phyloP scores from a whole-genome alignment of 2,113 vertebrate genomes.

The Speoplatyrhinus poulsoni region DNA sequence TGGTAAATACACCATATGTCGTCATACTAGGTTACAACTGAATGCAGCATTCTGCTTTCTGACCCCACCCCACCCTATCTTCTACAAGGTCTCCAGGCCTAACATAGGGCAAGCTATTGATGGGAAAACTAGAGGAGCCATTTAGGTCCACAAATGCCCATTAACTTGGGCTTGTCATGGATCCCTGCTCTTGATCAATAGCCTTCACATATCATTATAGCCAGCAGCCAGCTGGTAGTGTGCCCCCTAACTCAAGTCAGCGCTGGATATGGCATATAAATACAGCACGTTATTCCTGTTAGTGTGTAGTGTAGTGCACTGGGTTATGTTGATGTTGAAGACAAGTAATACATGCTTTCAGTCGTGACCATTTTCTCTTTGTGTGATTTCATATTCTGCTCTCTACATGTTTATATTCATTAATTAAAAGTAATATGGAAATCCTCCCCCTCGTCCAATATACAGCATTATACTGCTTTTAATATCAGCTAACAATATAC shows the following conservation, averaged over 20 bases:
- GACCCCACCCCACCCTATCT: conserved; percentile 29
- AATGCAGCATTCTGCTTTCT: conserved; percentile 2
- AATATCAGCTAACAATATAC: too few species aligned
- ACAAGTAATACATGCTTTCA: too few species aligned
- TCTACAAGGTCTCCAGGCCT: conserved; percentile 35
- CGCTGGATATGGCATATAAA: conserved; percentile 79
- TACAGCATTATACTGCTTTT: too few species aligned
- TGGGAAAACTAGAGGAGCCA: conserved; percentile 70
- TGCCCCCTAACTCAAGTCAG: conserved; percentile 79
- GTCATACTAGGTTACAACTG: conserved; percentile 13
- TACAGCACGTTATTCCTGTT: conserved; percentile 34
- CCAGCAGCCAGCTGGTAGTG: conserved; percentile 61
- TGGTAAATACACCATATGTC: background rate
- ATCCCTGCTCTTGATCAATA: conserved; percentile 88
- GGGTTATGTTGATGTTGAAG: too few species aligned
- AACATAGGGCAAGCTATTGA: conserved; percentile 77
- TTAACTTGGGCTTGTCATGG: conserved; percentile 88
- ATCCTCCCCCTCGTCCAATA: too few species aligned
- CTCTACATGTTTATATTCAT: too few species aligned
- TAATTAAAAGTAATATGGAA: too few species aligned
- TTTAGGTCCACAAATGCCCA: conserved; percentile 78
- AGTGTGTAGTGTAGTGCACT: too few species aligned
- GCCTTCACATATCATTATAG: conserved; percentile 89
- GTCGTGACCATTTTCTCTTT: too few species aligned
- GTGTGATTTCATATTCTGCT: too few species aligned